Evolutionary conservation across 2,888 invertebrate species (phyloP), one percentile per base, ranked within the genome.

Genomic region (Ormyrus rosae): DNA sequence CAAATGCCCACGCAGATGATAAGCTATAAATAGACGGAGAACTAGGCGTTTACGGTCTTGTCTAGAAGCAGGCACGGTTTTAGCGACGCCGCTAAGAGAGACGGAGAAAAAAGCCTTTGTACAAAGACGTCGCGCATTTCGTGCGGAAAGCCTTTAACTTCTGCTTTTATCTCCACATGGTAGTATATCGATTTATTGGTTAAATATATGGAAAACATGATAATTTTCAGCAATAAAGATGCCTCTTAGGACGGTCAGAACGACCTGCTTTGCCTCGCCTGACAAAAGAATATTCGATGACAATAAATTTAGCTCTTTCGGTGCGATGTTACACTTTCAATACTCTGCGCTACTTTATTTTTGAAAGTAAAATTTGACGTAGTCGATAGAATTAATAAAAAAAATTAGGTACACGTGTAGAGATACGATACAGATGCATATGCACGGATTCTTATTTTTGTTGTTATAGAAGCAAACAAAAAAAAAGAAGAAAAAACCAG

Each of bases 101-200:
- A 19, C 19, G 1, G 19, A 19, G 19, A 19, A 19, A 19, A 19
- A 19, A 55, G 51, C 61, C 60, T 65, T 61, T 72, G n/a, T 34
- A 56, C 56, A 53, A 69, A 71, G 53, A 13, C 50, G 63, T 53
- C 55, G 55, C 55, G 55, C 19, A 19, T 78, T 60, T 60, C 58
- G 58, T 65, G 53, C 6, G 46, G 48, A 46, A 67, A 61, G 60
- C 60, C 65, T 51, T 65, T 78, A 70, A 71, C 56, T 50, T 64
- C 51, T 65, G 74, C 60, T 46, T 71, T 78, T 19, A 70, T 60
- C 34, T 53, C 55, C 11, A 63, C 61, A 51, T 19, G 9, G 51
- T 13, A 48, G 46, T 19, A 63, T 72, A 78, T 78, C 55, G 78
- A 78, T 78, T 78, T 78, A 48, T 76, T 67, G 67, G 53, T 64